phyloP scores from a whole-genome alignment of 1,140 invertebrate genomes.

The Cotesia chilonis region DNA sequence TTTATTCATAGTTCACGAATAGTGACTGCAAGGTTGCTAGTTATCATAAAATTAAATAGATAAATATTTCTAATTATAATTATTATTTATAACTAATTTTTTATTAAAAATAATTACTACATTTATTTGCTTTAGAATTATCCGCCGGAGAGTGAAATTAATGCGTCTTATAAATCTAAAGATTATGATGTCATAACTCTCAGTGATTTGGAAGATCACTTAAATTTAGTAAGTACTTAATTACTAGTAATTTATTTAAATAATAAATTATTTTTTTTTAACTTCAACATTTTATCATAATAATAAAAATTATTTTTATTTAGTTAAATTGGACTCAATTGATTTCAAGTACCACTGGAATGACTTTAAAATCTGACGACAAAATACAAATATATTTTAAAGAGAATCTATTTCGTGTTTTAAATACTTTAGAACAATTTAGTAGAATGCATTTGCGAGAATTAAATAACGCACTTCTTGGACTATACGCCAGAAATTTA shows the following conservation, averaged over 20 bases:
- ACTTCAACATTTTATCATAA: neutral
- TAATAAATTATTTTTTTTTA: neutral
- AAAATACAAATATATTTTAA: constrained; percentile 46
- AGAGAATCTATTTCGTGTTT: constrained; percentile 30
- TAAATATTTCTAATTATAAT: constrained; percentile 10
- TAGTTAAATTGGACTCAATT: constrained; percentile 47
- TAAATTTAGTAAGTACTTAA: constrained; percentile 39
- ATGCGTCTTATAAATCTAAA: constrained; percentile 42
- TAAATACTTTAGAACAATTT: constrained; percentile 37
- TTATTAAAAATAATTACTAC: neutral
- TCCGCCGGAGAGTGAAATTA: constrained; percentile 40
- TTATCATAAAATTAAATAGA: neutral
- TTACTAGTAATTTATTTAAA: constrained; percentile 13
- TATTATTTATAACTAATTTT: too few species aligned
- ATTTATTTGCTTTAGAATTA: constrained; percentile 36
- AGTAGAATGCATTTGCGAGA: neutral
- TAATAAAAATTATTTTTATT: neutral
- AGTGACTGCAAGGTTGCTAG: too few species aligned
- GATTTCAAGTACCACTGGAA: constrained; percentile 34
- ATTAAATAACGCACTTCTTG: constrained; percentile 49
- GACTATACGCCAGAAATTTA: constrained; percentile 46
- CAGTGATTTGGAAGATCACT: constrained; percentile 20
- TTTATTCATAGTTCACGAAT: too few species aligned
- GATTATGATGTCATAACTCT: constrained; percentile 38
- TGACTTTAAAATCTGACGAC: neutral